A percentile compares a stretch with the other conserved stretches of the same genome.
These are phyloP conservation scores for Thymallus thymallus DNA, from an alignment of 2,113 vertebrate species.

Conservation along the genomic window DNA sequence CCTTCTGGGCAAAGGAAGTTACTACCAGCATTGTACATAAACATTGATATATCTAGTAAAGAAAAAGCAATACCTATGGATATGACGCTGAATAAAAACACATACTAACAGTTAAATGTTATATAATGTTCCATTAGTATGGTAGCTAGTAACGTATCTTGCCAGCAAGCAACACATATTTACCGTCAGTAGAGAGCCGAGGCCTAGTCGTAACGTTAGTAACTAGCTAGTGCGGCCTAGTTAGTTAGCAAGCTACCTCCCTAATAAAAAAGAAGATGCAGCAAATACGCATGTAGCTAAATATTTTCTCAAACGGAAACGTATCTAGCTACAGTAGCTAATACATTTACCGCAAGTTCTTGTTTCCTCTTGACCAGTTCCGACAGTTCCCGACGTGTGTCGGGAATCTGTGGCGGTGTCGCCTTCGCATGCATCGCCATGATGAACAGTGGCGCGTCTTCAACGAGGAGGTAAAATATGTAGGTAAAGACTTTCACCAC, in stretches of 20 bases:
- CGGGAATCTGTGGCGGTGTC: constrained; percentile 89
- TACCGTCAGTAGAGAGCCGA: no score
- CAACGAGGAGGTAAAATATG: background rate
- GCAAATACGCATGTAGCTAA: background rate
- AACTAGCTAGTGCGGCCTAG: background rate
- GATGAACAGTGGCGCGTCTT: constrained; percentile 57
- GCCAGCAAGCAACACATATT: no score
- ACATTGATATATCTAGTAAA: background rate
- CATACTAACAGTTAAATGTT: no score
- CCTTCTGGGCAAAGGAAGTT: background rate
- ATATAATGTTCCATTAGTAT: no score
- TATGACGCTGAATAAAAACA: no score
- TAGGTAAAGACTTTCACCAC: background rate
- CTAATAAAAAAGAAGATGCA: background rate
- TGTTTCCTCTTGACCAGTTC: constrained; percentile 94
- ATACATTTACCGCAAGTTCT: constrained; percentile 82
- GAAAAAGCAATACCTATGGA: no score
- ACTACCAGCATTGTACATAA: background rate
- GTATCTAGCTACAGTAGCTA: background rate
- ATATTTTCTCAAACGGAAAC: background rate
- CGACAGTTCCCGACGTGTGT: constrained; percentile 90
- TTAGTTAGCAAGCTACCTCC: background rate
- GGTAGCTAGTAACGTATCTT: no score
- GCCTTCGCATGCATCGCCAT: constrained; percentile 91
- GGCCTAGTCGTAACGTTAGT: no score